Percentiles rank a stretch among this genome's conserved stretches.
phyloP scores from a whole-genome alignment of 2,113 vertebrate genomes.

The Hemichromis elongatus region DNA sequence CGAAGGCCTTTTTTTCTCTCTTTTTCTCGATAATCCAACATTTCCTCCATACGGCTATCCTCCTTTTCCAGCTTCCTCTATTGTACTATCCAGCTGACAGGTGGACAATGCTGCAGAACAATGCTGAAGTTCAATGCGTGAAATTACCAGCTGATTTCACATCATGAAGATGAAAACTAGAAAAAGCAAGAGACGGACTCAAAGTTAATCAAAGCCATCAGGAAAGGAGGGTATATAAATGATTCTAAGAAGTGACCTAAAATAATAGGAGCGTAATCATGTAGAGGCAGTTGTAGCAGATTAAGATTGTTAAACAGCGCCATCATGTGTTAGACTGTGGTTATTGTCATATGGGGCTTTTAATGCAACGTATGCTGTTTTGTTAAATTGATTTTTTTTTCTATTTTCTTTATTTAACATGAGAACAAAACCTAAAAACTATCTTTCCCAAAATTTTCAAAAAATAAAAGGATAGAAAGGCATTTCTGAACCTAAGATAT shows the following conservation, averaged over 20 bases:
- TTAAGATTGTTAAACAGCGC: background rate
- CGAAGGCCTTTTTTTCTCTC: background rate
- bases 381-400: background rate
- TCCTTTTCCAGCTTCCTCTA: background rate
- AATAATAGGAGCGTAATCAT: fast-evolving
- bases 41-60: background rate
- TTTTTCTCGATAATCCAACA: background rate
- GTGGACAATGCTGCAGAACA: conserved; percentile 12
- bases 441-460: background rate
- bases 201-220: background rate
- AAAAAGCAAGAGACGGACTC: background rate
- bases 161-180: background rate
- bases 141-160: background rate
- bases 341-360: background rate
- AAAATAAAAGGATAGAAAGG: background rate
- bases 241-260: background rate
- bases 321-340: conserved; percentile 22
- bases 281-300: background rate
- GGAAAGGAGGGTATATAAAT: background rate
- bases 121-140: background rate
- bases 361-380: background rate
- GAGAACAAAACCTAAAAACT: background rate
- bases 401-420: background rate
- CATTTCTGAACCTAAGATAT: background rate
- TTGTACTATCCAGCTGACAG: conserved; percentile 41